A percentile compares a stretch with the other conserved stretches of the same genome.
Evolutionary conservation across 2,888 invertebrate genomes (phyloP).

Genomic region (Maniola hyperantus): DNA sequence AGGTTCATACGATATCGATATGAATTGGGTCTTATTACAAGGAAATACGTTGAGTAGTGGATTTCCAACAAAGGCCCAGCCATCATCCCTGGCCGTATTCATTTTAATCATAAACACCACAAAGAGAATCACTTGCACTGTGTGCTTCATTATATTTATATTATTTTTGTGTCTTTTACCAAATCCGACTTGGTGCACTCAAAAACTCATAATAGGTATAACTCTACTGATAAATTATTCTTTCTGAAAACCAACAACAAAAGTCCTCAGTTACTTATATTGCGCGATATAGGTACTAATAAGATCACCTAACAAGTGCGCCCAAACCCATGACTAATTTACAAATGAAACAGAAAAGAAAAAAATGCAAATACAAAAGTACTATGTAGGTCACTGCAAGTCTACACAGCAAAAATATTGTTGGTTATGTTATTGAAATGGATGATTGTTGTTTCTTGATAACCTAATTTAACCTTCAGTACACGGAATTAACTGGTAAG

Average conservation of each 20-base stretch:
- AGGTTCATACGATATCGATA: constrained; percentile 38
- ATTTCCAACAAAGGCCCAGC: constrained; percentile 45
- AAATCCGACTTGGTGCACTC: background rate
- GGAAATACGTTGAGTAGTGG: constrained; percentile 37
- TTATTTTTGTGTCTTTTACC: background rate
- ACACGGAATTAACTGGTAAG: background rate
- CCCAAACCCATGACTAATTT: no score
- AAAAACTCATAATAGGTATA: background rate
- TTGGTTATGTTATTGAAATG: no score
- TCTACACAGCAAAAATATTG: background rate
- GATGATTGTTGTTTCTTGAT: background rate
- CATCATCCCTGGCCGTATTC: constrained; percentile 3
- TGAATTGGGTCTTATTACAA: constrained; percentile 42
- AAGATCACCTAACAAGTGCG: no score
- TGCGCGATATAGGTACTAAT: no score
- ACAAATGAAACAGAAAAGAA: no score
- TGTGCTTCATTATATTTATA: background rate
- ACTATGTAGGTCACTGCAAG: no score
- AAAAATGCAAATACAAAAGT: no score
- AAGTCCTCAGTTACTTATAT: no score
- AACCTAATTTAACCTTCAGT: background rate
- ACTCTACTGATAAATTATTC: background rate
- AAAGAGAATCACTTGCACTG: background rate
- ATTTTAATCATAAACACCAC: constrained; percentile 28
- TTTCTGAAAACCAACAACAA: no score